These are phyloP conservation scores for Cichladusa arquata DNA, from an alignment of 2,113 vertebrate species.

Conservation along the genomic window DNA sequence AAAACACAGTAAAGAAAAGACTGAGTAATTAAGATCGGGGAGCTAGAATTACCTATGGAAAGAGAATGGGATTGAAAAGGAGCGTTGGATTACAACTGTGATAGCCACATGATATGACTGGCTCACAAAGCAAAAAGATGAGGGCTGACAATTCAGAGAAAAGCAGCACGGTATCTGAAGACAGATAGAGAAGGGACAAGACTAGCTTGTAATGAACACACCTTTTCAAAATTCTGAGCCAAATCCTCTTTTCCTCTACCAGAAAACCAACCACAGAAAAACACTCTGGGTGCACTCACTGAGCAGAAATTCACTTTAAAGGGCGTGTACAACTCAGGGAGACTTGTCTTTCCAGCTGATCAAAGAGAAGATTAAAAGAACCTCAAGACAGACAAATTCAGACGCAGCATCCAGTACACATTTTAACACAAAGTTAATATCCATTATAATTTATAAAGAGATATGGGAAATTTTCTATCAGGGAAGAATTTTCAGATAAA, in stretches of 20 bases:
- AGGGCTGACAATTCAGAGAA: background rate
- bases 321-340: background rate
- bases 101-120: background rate
- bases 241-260: background rate
- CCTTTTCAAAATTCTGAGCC: background rate
- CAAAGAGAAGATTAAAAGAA: background rate
- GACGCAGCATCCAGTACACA: background rate
- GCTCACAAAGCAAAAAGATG: background rate
- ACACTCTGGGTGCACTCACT: background rate
- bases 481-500: background rate
- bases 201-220: background rate
- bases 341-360: background rate
- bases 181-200: background rate
- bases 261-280: background rate
- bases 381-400: background rate
- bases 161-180: background rate
- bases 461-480: background rate
- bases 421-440: background rate
- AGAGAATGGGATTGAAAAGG: background rate
- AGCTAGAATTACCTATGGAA: constrained; percentile 17
- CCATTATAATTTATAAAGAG: background rate
- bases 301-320: background rate
- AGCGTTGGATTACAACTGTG: background rate
- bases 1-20: background rate
- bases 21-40: background rate